A percentile compares a stretch with the other conserved stretches of the same genome.
phyloP scores from a whole-genome alignment of 1,140 invertebrate species.

The Saccostrea echinata region DNA sequence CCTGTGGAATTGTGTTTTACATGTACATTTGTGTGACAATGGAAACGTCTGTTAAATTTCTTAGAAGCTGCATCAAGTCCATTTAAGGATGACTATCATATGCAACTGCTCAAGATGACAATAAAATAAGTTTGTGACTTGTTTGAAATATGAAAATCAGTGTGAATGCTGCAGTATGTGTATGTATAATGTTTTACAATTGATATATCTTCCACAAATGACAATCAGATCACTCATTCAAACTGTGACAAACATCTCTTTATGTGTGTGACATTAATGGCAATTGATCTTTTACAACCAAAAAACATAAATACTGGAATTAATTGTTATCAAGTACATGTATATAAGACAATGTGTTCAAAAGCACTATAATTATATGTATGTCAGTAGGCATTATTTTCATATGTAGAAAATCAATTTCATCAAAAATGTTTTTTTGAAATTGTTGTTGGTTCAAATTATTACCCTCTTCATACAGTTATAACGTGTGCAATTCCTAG shows the following conservation, averaged over 20 bases:
- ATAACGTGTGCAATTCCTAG: too few relatives aligned
- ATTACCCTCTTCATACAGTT: too few relatives aligned
- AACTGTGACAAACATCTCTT: not conserved
- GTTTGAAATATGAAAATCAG: not conserved
- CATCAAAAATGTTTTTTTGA: too few relatives aligned
- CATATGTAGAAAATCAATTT: too few relatives aligned
- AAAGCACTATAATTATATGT: not conserved
- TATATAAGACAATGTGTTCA: not conserved
- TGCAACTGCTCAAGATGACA: not conserved
- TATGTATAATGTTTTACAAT: not conserved
- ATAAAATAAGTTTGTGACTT: not conserved
- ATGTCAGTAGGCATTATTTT: too few relatives aligned
- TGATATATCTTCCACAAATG: not conserved
- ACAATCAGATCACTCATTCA: not conserved
- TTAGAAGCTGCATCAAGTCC: not conserved
- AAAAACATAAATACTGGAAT: not conserved
- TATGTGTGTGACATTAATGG: not conserved
- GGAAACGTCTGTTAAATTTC: too few relatives aligned
- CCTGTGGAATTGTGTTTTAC: too few relatives aligned
- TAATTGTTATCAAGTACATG: too few relatives aligned
- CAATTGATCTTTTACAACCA: not conserved
- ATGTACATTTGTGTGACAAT: too few relatives aligned
- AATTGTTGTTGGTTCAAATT: too few relatives aligned
- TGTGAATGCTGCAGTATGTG: not conserved
- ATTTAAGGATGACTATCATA: not conserved